Conservation (phyloP, 2,113 vertebrate species). For the Coregonus clupeaformis region DNA sequence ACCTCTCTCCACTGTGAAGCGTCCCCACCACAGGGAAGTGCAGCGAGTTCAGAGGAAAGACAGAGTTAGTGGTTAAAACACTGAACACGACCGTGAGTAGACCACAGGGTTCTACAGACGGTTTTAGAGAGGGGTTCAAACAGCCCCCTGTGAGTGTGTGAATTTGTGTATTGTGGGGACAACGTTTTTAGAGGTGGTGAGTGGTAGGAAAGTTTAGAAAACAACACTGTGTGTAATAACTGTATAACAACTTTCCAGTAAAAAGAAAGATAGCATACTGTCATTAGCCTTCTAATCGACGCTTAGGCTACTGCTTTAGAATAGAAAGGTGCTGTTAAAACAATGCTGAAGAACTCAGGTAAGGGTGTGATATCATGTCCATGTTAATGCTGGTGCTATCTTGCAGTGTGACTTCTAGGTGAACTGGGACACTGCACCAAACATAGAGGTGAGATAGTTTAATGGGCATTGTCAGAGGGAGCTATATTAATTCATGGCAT, state of each 20-base stretch:
- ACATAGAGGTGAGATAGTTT: conserved; percentile 49
- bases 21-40: conserved; percentile 46
- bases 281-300: background rate
- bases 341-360: background rate
- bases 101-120: background rate
- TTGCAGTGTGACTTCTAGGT: conserved; percentile 52
- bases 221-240: no score
- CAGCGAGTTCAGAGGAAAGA: conserved; percentile 47
- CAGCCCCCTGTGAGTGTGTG: background rate
- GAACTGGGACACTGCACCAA: conserved; percentile 59
- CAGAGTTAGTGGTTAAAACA: conserved; percentile 49
- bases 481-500: conserved; percentile 60
- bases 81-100: background rate
- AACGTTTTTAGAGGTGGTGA: background rate
- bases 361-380: conserved; percentile 9
- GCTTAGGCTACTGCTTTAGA: background rate
- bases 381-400: conserved; percentile 47
- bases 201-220: no score
- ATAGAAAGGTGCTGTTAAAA: conserved; percentile 1
- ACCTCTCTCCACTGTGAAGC: conserved; percentile 76
- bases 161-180: background rate
- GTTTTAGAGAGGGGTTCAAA: background rate
- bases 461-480: conserved; percentile 43
- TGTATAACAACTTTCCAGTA: background rate
- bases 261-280: background rate